Evolutionary conservation across 2,888 invertebrate species (phyloP), one percentile per base, ranked within the genome.

Genomic region (Onchidella celtica): DNA sequence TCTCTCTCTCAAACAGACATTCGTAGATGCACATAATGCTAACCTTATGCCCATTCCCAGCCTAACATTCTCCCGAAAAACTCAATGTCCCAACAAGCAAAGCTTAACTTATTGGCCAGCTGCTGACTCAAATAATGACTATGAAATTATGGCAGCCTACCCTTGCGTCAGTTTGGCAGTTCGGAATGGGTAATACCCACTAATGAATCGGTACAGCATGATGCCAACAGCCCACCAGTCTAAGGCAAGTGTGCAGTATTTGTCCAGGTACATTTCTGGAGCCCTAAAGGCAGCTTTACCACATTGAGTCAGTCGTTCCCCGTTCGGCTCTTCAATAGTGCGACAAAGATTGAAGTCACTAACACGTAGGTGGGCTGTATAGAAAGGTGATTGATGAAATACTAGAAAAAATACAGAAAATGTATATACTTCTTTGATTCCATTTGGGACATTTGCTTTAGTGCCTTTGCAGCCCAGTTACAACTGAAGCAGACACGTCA

Each of bases 181-280:
- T 2, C 65, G 55, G 40, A 75, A 81, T 0, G 81, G 81, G 57
- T 61, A 69, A n/a, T 57, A 40, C 32, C 81, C 81, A 17, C 75
- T 69, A 3, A 66, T 57, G 29, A 81, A 75, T 1, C 81, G 57
- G 47, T 75, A 81, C 29, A 81, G n/a, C 27, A 74, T 24, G 66
- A 81, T 24, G 0, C 81, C 81, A n/a, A 81, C 66, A 36, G 75
- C 75, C 81, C 81, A 81, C 81, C 81, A 81, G 57, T 81, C 81
- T 17, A 81, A 3, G 11, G 59, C 59, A 29, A 75, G 75, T 0
- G 68, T 27, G 61, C 81, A 81, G 4, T 32, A 38, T 24, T 59
- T 74, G 68, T 75, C 81, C 6, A 59, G 34, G 40, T 81, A 75
- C 21, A 81, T 9, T 29, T 81, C 81, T 0, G 81, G 81, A 0